These are phyloP conservation scores for Rousettus leschenaultii DNA, from an alignment of 2,113 vertebrate genomes.

Conservation along the genomic window DNA sequence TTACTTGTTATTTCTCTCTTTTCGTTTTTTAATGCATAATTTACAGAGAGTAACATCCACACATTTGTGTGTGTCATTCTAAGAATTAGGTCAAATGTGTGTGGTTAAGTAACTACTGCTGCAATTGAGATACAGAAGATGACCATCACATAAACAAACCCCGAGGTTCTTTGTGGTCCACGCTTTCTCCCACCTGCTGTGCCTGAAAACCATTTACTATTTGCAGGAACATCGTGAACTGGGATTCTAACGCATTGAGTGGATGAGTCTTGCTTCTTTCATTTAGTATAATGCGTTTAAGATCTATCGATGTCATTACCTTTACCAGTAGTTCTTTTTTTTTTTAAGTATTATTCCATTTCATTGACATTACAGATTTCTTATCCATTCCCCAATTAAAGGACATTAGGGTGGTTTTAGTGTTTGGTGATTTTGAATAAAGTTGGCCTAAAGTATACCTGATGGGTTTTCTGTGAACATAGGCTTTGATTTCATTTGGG, in stretches of 20 bases:
- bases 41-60: not conserved
- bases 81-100: not conserved
- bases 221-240: not conserved
- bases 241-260: not conserved
- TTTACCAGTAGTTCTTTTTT: not conserved
- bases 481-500: not conserved
- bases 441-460: not conserved
- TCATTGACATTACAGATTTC: not conserved
- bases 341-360: not conserved
- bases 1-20: not conserved
- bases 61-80: not conserved
- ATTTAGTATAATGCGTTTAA: not conserved
- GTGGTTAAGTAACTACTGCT: not conserved
- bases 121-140: not conserved
- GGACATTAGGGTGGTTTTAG: not conserved
- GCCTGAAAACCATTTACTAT: not conserved
- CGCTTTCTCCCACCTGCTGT: no score
- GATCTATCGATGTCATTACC: not conserved
- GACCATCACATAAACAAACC: not conserved
- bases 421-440: not conserved
- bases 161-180: not conserved
- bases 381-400: not conserved
- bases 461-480: not conserved
- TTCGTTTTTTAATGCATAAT: not conserved
- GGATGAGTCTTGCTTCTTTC: not conserved